Base-by-base conservation (phyloP, 2,888 invertebrate genomes). In the Dione vanillae region DNA sequence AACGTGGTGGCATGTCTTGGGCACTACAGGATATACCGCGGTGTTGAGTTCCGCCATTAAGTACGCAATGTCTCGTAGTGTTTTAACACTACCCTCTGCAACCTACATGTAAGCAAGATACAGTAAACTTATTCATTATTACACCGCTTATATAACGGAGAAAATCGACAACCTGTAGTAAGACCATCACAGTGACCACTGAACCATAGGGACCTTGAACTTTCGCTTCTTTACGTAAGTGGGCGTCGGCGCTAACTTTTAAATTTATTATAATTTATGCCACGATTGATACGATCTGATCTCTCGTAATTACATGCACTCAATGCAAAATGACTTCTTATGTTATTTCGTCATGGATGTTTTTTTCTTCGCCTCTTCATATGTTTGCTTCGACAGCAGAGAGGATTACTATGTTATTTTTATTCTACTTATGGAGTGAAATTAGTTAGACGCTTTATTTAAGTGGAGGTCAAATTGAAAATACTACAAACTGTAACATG, bases 171-270 rank as follows among this genome's bases (percentile, higher is more conserved):
- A 12, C 14, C 9, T 1, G 7, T 35, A 3, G 35, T 16, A 37
- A 62, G 35, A 12, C n/a, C 62, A 37, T 37, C 27, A 35, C 35
- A 45, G 41, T 45, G 62, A 62, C 35, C 47, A 62, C 62, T 62
- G 62, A 74, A 68, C 73, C 70, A 69, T 14, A 1, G 40, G 66
- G 41, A 74, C 79, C 79, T 79, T 79, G 79, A 79, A 77, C 79
- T 79, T 78, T 79, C 58, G 59, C 67, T 71, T 52, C 70, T 54
- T 78, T 77, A 76, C 77, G 77, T 72, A 74, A 74, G 56, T 43
- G 51, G 40, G 41, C 41, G 61, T 68, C 47, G 49, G 35, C 35
- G 43, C 43, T 62, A 45, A 52, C 51, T 61, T 68, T 43, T 68
- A 52, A 68, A 65, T 40, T 52, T 20, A 51, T 61, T 51, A 20